Percentiles rank a stretch among this genome's conserved stretches.
These are phyloP conservation scores for Eretmocerus hayati DNA, from an alignment of 2,888 invertebrate species.

Conservation along the genomic window DNA sequence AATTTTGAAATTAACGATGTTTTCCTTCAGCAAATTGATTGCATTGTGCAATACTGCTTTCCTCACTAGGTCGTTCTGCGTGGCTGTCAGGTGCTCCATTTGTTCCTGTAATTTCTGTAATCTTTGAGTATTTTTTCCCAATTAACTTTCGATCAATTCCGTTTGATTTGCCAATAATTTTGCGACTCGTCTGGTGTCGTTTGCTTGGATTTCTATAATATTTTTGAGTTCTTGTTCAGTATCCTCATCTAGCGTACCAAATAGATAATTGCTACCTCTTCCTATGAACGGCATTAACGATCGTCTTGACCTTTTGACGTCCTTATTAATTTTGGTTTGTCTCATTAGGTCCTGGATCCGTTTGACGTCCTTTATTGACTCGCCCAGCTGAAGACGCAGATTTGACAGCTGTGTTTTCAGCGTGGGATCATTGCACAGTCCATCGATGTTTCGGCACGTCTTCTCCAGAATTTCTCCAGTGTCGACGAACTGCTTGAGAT, in stretches of 20 bases:
- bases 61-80: not conserved
- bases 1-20: no score
- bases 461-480: no score
- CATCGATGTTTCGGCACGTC: no score
- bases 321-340: no score
- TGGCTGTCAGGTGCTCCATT: not conserved
- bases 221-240: not conserved
- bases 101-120: not conserved
- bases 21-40: not conserved
- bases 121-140: not conserved
- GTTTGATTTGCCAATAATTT: not conserved
- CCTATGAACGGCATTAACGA: not conserved
- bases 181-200: not conserved
- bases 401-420: no score
- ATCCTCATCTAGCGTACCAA: not conserved
- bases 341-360: no score
- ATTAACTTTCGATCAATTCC: not conserved
- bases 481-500: no score
- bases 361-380: no score
- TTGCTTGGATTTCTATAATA: not conserved
- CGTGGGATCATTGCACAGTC: no score
- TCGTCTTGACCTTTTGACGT: not conserved
- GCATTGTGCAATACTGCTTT: not conserved
- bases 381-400: no score
- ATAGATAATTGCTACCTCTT: not conserved